phyloP scores from a whole-genome alignment of 2,797 vertebrate species.

The Sphenopsis melanotis region DNA sequence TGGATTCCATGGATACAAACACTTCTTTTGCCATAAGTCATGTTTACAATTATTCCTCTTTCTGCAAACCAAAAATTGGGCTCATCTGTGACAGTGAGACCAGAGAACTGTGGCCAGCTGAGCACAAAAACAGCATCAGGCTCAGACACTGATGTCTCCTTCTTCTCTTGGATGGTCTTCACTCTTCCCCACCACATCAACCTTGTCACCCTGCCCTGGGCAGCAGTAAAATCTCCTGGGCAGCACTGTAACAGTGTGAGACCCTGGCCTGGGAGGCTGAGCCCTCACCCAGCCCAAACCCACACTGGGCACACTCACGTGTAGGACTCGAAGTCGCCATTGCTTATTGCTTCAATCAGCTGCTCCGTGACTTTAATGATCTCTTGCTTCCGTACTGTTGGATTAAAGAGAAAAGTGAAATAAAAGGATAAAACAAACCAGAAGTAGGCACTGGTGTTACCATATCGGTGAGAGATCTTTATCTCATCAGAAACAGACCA shows the following conservation, averaged over 20 bases:
- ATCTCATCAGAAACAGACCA: not conserved
- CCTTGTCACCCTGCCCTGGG: not conserved
- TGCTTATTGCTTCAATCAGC: slow-evolving; percentile 95
- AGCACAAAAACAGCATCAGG: not conserved
- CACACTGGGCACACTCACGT: slow-evolving; percentile 80
- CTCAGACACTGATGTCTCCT: not conserved
- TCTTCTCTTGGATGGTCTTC: not conserved
- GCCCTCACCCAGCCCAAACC: not conserved
- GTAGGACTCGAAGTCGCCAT: slow-evolving; percentile 97
- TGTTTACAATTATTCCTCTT: not conserved
- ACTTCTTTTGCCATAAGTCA: not conserved
- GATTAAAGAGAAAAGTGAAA: slow-evolving; percentile 53
- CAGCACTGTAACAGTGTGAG: not conserved
- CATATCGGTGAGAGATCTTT: rapidly evolving
- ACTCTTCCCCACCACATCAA: not conserved
- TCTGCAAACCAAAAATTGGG: not conserved
- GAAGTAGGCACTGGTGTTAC: not conserved
- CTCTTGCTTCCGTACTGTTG: slow-evolving; percentile 91
- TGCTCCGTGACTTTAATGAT: slow-evolving; percentile 96
- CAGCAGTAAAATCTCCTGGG: not conserved
- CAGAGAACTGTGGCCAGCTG: not conserved
- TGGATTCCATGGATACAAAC: not conserved
- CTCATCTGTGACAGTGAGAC: not conserved
- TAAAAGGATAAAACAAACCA: not conserved
- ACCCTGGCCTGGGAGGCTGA: rapidly evolving